Evolutionary conservation across 2,797 vertebrate genomes (phyloP), one percentile per base, ranked within the genome.

Genomic region (Pristis pectinata): DNA sequence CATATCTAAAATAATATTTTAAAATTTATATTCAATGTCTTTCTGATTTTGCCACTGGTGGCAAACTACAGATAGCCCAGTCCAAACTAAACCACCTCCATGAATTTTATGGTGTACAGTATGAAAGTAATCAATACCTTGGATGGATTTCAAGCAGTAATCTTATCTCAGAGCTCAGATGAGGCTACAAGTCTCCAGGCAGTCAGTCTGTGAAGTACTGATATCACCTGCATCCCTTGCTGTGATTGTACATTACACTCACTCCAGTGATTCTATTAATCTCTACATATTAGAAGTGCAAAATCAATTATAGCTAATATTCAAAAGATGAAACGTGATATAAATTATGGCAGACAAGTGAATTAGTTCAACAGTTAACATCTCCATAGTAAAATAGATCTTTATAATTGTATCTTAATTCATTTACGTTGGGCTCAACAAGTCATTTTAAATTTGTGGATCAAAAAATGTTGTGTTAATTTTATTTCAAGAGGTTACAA

Each of bases 281-380:
- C 44, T 53, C 70, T 7, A 15, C 6, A 76, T 17, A 76, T 94
- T 76, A 76, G 56, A 85, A 91, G 30, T 49, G 3, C 11, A 94
- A 94, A 72, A 94, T 76, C 41, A 76, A 94, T 94, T 76, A 76
- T 17, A 0, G 30, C 76, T 94, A 94, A 76, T 94, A 94, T 34
- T 94, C 30, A 53, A 94, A 76, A 94, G 30, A 74, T 34, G 15
- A 13, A 94, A 94, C 7, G 3, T 37, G 56, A 34, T 74, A 53
- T 37, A 93, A 49, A 30, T 93, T 93, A 76, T 53, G 10, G 15
- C 27, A 72, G 22, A 49, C 67, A 27, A 44, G 53, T 74, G 24
- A 94, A 76, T 74, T 53, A 74, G 44, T 72, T 44, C 53, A 17
- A 34, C 27, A 94, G 70, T 41, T 19, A 70, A 74, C 13, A 76